These are phyloP conservation scores for Molossus molossus DNA, from an alignment of 2,797 vertebrate species.

Conservation along the genomic window DNA sequence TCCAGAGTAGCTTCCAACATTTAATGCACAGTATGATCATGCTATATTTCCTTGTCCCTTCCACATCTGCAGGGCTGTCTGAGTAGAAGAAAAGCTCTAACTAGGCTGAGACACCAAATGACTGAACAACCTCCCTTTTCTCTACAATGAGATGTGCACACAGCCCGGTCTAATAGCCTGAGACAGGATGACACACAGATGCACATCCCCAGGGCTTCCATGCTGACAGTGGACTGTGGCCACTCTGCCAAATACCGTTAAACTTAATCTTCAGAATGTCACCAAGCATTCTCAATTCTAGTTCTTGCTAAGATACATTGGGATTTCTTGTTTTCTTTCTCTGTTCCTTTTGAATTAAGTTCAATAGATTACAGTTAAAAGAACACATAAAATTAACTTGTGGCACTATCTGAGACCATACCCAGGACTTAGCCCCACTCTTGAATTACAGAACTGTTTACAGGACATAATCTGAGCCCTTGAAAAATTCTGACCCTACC, in stretches of 20 bases:
- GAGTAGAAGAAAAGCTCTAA: background rate
- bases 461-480: background rate
- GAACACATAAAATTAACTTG: background rate
- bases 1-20: conserved; percentile 78
- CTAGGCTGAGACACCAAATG: background rate
- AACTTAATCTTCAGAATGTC: conserved; percentile 55
- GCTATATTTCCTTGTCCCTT: background rate
- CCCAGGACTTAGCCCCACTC: background rate
- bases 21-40: background rate
- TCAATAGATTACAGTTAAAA: background rate
- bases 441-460: background rate
- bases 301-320: background rate
- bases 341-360: conserved; percentile 52
- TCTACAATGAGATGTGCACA: background rate
- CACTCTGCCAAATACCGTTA: background rate
- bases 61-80: background rate
- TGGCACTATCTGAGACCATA: background rate
- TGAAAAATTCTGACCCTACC: background rate
- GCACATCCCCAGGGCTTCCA: background rate
- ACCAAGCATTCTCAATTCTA: background rate
- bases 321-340: conserved; percentile 57
- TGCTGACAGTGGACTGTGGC: background rate
- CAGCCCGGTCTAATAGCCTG: background rate
- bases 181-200: background rate
- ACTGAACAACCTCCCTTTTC: background rate